Percentiles rank a stretch among this genome's conserved stretches.
Evolutionary conservation across 2,113 vertebrate genomes (phyloP).

Genomic region (Alligator sinensis): DNA sequence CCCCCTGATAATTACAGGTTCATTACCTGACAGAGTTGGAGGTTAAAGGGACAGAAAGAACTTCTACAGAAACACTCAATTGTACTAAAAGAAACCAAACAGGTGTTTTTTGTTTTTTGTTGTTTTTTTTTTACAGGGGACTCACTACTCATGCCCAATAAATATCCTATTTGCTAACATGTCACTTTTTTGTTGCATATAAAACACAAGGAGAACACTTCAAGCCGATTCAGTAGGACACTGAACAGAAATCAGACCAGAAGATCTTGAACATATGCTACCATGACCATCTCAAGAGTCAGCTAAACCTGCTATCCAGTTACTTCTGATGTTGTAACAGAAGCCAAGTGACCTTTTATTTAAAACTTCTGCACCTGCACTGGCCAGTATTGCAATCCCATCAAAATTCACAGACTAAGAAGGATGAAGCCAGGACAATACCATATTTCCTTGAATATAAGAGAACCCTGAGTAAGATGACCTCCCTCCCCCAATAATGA

Average conservation of each 20-base stretch:
- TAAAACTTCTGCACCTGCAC: neutral
- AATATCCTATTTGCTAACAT: too few relatives aligned
- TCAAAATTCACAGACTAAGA: neutral
- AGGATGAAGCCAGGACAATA: neutral
- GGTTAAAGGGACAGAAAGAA: neutral
- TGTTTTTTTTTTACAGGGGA: too few relatives aligned
- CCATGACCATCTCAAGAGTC: neutral
- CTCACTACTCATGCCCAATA: too few relatives aligned
- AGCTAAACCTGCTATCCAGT: conserved; percentile 29
- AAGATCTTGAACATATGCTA: neutral
- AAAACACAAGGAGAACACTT: neutral
- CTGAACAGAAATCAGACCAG: neutral
- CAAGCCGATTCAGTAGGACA: neutral
- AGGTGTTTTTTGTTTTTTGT: too few relatives aligned
- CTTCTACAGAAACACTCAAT: neutral
- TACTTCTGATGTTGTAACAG: conserved; percentile 54
- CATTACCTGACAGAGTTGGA: neutral
- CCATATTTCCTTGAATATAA: neutral
- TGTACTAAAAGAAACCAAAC: too few relatives aligned
- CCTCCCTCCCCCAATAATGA: too few relatives aligned
- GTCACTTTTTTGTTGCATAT: neutral
- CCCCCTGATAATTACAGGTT: too few relatives aligned
- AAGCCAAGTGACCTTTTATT: conserved; percentile 60
- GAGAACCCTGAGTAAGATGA: too few relatives aligned
- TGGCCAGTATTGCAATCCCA: neutral